Conservation (phyloP, 2,797 vertebrate species). For the Eutrigla gurnardus region DNA sequence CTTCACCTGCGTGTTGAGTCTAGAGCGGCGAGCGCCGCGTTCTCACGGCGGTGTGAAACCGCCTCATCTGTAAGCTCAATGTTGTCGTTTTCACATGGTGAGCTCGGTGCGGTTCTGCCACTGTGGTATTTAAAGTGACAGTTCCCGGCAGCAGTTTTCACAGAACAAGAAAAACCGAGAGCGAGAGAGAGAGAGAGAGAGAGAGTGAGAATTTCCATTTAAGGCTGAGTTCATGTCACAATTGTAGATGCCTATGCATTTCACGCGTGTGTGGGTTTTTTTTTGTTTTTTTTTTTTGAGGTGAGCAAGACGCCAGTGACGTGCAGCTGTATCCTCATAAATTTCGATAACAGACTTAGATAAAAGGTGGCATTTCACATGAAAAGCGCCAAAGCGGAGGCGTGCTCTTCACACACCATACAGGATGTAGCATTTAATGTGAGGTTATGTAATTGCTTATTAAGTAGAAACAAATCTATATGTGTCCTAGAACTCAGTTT, state of each 20-base stretch:
- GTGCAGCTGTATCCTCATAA: conserved; percentile 42
- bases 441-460: conserved; percentile 13
- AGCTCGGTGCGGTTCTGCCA: not conserved
- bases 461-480: not conserved
- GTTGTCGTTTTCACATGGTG: conserved; percentile 21
- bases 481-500: conserved; percentile 5
- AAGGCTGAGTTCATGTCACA: conserved; percentile 52
- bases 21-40: not conserved
- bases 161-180: conserved; percentile 37
- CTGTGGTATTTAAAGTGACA: conserved; percentile 50
- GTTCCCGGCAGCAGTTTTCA: conserved; percentile 32
- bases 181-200: not conserved
- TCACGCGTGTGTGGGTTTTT: conserved; percentile 9
- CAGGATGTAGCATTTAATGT: conserved; percentile 20
- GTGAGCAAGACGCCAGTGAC: conserved; percentile 33
- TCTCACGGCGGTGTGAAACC: not conserved
- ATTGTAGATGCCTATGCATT: conserved; percentile 3
- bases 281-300: conserved; percentile 4
- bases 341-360: not conserved
- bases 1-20: conserved; percentile 26
- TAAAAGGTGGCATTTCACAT: conserved; percentile 35
- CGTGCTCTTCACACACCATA: conserved; percentile 1
- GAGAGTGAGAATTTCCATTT: conserved; percentile 63
- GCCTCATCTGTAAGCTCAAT: not conserved
- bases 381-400: conserved; percentile 16